Conservation (phyloP, 2,797 vertebrate species). For the Aeoliscus strigatus region DNA sequence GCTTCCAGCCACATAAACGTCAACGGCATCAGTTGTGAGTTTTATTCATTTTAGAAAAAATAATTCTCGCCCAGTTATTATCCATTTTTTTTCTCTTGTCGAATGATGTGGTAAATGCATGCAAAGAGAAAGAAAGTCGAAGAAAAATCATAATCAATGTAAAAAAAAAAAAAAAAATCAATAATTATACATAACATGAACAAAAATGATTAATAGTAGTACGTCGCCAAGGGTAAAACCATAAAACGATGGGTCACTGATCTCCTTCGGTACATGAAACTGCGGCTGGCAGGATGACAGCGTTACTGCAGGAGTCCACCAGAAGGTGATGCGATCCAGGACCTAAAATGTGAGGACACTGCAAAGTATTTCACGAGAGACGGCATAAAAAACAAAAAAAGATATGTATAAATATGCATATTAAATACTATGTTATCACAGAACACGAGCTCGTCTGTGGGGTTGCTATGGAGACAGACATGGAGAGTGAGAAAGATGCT, state of each 20-base stretch:
- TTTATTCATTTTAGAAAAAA: slow-evolving; percentile 18
- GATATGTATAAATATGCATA: slow-evolving; percentile 72
- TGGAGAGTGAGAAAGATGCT: slow-evolving; percentile 33
- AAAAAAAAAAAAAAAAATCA: slow-evolving; percentile 42
- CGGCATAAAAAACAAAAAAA: slow-evolving; percentile 47
- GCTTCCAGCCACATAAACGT: slow-evolving; percentile 23
- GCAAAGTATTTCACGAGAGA: slow-evolving; percentile 44
- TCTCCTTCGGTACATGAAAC: slow-evolving; percentile 58
- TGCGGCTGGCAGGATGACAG: slow-evolving; percentile 37
- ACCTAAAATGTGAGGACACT: slow-evolving; percentile 29
- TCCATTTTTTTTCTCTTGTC: slow-evolving; percentile 1
- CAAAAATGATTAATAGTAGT: slow-evolving; percentile 54
- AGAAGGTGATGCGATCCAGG: slow-evolving; percentile 65
- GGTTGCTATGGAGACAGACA: slow-evolving; percentile 51
- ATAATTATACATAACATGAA: slow-evolving; percentile 45
- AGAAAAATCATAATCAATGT: slow-evolving; percentile 27
- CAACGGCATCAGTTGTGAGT: slow-evolving; percentile 16
- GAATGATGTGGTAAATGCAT: slow-evolving; percentile 19
- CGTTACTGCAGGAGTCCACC: slow-evolving; percentile 60
- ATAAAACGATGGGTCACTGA: slow-evolving; percentile 59
- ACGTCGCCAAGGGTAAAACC: slow-evolving; percentile 51
- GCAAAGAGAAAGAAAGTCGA: slow-evolving; percentile 12
- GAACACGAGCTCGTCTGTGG: slow-evolving; percentile 44
- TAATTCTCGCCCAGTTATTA: not conserved
- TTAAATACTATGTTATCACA: slow-evolving; percentile 71